Percentiles rank a stretch among this genome's conserved stretches.
These are phyloP conservation scores for Autographa gamma DNA, from an alignment of 2,888 invertebrate species.

Conservation along the genomic window DNA sequence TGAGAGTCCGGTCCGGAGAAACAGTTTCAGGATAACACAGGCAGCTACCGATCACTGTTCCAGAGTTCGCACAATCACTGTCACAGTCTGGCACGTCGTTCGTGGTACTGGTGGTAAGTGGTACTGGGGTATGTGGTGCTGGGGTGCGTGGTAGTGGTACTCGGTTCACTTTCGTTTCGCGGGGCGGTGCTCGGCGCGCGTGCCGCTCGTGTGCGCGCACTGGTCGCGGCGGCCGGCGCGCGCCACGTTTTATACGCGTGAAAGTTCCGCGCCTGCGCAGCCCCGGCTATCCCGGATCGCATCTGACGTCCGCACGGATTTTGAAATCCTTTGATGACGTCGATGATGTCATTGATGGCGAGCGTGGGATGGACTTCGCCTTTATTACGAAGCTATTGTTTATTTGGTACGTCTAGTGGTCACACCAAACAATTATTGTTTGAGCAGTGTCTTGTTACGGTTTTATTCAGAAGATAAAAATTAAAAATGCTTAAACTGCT, in stretches of 20 bases:
- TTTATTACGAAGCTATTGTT: slow-evolving; percentile 40
- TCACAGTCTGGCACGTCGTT: slow-evolving; percentile 72
- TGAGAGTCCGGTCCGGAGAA: slow-evolving; percentile 72
- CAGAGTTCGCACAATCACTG: slow-evolving; percentile 84
- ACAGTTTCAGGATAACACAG: slow-evolving; percentile 86
- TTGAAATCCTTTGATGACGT: slow-evolving; percentile 83
- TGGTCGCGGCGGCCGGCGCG: slow-evolving; percentile 82
- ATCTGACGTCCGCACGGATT: slow-evolving; percentile 74
- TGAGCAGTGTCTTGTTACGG: neutral
- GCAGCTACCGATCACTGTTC: slow-evolving; percentile 86
- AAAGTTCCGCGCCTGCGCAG: slow-evolving; percentile 81
- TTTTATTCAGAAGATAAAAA: neutral
- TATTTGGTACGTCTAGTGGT: slow-evolving; percentile 5
- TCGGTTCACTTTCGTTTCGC: slow-evolving; percentile 84
- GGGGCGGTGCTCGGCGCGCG: slow-evolving; percentile 68
- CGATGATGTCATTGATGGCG: slow-evolving; percentile 64
- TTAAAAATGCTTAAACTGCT: neutral
- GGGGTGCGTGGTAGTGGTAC: slow-evolving; percentile 13
- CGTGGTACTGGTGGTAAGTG: neutral
- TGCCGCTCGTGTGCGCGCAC: slow-evolving; percentile 73
- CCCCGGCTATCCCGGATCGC: slow-evolving; percentile 82
- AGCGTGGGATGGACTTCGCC: slow-evolving; percentile 46
- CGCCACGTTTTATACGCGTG: slow-evolving; percentile 85
- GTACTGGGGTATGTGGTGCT: slow-evolving; percentile 2
- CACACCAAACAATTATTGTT: neutral